Evolutionary conservation across 1,140 invertebrate species (phyloP).

Genomic region (Heliothis subflexa): DNA sequence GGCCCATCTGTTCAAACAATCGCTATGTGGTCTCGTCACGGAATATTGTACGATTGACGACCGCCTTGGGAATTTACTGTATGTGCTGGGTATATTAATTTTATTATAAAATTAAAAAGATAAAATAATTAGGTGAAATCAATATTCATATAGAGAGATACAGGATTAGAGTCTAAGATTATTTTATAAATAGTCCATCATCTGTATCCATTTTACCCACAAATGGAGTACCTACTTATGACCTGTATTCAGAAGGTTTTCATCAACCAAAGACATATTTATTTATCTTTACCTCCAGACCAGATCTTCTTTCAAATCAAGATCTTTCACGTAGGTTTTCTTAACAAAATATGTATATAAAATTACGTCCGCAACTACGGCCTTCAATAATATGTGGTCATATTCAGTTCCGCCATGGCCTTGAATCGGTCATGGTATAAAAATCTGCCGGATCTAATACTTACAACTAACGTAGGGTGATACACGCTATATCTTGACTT

Average conservation of each 20-base stretch:
- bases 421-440: conserved; percentile 21
- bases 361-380: neutral
- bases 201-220: too few relatives aligned
- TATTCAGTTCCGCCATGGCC: conserved; percentile 3
- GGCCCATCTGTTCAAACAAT: conserved; percentile 39
- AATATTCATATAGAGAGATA: neutral
- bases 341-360: too few relatives aligned
- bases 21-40: conserved; percentile 4
- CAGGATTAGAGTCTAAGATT: too few relatives aligned
- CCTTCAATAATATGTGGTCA: conserved; percentile 13
- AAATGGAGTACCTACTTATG: too few relatives aligned
- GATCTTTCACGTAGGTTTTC: too few relatives aligned
- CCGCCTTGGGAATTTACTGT: conserved; percentile 4
- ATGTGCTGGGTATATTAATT: neutral
- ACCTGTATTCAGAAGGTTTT: too few relatives aligned
- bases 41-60: conserved; percentile 6
- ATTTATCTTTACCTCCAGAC: too few relatives aligned
- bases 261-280: too few relatives aligned
- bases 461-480: conserved; percentile 24
- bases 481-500: neutral
- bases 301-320: too few relatives aligned
- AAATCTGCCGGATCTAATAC: conserved; percentile 27
- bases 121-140: neutral
- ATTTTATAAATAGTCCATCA: too few relatives aligned
- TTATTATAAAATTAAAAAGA: neutral